A percentile compares a stretch with the other conserved stretches of the same genome.
phyloP scores from a whole-genome alignment of 23 tunicate genomes.

The Trididemnum clinides region DNA sequence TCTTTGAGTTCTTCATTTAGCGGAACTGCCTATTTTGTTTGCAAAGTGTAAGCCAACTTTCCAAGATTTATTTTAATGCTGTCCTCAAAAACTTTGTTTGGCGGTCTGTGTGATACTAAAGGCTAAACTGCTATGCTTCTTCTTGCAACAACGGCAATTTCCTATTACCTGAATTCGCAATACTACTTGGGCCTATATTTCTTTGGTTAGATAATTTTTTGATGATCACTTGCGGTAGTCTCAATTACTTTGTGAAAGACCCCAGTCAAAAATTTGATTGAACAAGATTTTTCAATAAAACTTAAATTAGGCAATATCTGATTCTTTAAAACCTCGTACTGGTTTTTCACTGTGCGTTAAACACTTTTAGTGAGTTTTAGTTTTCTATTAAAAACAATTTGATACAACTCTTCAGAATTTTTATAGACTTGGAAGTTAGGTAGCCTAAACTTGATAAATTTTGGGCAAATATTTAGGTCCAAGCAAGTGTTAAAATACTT shows the following conservation, averaged over 20 bases:
- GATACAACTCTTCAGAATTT: neutral
- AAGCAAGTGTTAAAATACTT: neutral
- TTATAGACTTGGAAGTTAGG: neutral
- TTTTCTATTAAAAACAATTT: neutral
- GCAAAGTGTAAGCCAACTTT: no score
- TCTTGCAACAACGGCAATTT: neutral
- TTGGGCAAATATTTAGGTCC: neutral
- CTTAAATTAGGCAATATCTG: neutral
- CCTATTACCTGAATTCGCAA: neutral
- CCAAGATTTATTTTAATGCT: no score
- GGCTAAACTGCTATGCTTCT: neutral
- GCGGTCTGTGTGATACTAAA: neutral
- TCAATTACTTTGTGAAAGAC: no score
- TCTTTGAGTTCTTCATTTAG: no score
- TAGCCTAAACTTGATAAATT: neutral
- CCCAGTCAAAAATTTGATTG: neutral
- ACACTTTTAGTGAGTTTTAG: neutral
- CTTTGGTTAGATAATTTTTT: neutral
- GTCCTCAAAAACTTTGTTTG: no score
- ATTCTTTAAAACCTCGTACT: neutral
- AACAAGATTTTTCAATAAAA: slow-evolving; percentile 3
- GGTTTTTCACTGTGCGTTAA: neutral
- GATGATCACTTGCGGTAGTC: neutral
- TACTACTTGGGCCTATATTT: neutral
- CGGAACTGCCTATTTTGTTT: no score